Percentiles rank a stretch among this genome's conserved stretches.
These are phyloP conservation scores for Chelidonichthys spinosus DNA, from an alignment of 2,797 vertebrate species.

Conservation along the genomic window DNA sequence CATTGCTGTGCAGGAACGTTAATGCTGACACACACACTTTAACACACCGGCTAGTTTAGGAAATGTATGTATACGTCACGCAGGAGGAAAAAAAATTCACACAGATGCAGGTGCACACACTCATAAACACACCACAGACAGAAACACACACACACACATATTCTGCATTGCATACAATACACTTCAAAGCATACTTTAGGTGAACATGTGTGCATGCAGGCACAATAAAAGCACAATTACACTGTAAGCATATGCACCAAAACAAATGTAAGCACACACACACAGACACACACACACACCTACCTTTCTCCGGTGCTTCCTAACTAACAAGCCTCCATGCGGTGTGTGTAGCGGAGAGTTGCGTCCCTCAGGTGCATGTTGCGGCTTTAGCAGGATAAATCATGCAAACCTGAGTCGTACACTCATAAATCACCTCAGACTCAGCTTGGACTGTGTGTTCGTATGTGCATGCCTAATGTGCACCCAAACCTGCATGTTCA, in stretches of 20 bases:
- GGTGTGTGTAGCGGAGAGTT: constrained; percentile 8
- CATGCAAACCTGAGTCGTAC: constrained; percentile 65
- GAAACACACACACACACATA: not conserved
- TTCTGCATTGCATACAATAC: constrained; percentile 12
- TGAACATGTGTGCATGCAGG: not conserved
- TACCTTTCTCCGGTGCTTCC: constrained; percentile 6
- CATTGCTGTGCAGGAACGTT: constrained; percentile 22
- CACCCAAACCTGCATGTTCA: constrained; percentile 13
- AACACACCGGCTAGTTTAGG: not conserved
- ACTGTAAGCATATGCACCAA: constrained; percentile 6
- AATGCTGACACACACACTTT: constrained; percentile 7
- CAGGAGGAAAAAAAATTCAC: not conserved
- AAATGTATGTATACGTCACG: not conserved
- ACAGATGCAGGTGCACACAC: not conserved
- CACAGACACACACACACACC: constrained; percentile 23
- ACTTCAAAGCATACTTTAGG: constrained; percentile 8
- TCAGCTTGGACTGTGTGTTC: not conserved
- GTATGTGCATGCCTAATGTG: constrained; percentile 43
- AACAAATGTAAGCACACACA: constrained; percentile 10
- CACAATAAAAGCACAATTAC: constrained; percentile 9
- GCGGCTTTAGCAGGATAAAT: constrained; percentile 75
- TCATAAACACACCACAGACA: not conserved
- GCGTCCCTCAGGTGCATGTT: constrained; percentile 69
- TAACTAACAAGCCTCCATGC: constrained; percentile 61
- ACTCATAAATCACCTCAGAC: constrained; percentile 74